Conservation (phyloP, 2,113 vertebrate genomes). For the Hippocampus abdominalis region DNA sequence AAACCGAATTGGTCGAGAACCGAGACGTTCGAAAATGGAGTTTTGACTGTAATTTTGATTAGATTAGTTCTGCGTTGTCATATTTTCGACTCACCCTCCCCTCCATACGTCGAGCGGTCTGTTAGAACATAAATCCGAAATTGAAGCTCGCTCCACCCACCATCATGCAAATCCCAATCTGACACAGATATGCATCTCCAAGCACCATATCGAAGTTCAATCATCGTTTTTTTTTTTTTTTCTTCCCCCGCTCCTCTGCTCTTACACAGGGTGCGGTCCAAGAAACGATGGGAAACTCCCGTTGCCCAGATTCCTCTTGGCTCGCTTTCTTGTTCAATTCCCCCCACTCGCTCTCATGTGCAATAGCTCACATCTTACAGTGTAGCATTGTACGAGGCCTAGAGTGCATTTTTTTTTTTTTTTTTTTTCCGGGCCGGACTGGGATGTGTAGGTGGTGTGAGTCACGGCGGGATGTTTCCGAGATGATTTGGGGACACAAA, state of each 20-base stretch:
- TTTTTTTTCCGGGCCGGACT: slow-evolving; percentile 24
- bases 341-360: slow-evolving; percentile 32
- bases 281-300: slow-evolving; percentile 35
- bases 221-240: slow-evolving; percentile 5
- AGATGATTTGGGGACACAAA: slow-evolving; percentile 30
- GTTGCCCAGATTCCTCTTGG: slow-evolving; percentile 41
- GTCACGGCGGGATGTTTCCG: slow-evolving; percentile 56
- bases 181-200: slow-evolving; percentile 7
- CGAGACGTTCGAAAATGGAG: too few relatives aligned
- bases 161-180: slow-evolving; percentile 2
- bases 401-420: slow-evolving; percentile 27
- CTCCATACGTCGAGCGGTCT: not conserved
- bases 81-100: too few relatives aligned
- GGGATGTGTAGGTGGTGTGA: slow-evolving; percentile 65
- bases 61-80: too few relatives aligned
- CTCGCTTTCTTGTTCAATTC: slow-evolving; percentile 36
- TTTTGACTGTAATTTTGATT: too few relatives aligned
- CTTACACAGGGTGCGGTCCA: slow-evolving; percentile 46
- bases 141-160: too few relatives aligned
- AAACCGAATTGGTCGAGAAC: too few relatives aligned
- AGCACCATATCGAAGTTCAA: slow-evolving; percentile 22
- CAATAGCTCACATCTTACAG: slow-evolving; percentile 41
- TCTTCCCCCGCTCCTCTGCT: slow-evolving; percentile 15
- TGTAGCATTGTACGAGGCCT: slow-evolving; percentile 38
- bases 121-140: not conserved